Evolutionary conservation across 1,140 invertebrate species (phyloP).

Genomic region (Dufourea novaeangliae): DNA sequence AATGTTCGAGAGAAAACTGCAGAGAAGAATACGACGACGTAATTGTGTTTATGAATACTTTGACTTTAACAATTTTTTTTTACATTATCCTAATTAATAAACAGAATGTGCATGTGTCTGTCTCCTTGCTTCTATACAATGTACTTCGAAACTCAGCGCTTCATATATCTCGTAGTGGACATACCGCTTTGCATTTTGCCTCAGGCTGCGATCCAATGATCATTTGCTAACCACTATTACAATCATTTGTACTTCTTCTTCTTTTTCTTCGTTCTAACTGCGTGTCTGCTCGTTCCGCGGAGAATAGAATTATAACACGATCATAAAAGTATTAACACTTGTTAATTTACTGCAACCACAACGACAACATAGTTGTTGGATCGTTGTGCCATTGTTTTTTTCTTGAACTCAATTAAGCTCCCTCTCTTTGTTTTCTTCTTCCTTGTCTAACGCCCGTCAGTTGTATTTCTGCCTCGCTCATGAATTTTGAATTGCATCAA

Average conservation of each 20-base stretch:
- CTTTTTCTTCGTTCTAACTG: conserved; percentile 33
- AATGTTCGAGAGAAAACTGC: conserved; percentile 56
- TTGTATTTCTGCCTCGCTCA: conserved; percentile 53
- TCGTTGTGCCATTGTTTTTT: conserved; percentile 50
- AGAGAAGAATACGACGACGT: conserved; percentile 58
- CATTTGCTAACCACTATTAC: conserved; percentile 14
- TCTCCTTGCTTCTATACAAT: conserved; percentile 76
- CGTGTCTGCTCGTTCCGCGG: conserved; percentile 1
- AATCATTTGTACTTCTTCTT: conserved; percentile 21
- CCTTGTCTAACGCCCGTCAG: conserved; percentile 46
- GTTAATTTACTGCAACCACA: conserved; percentile 80
- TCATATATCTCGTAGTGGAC: conserved; percentile 58
- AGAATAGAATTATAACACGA: conserved; percentile 9
- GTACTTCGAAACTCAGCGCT: conserved; percentile 70
- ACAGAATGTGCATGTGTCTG: conserved; percentile 82
- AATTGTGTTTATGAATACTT: conserved; percentile 68
- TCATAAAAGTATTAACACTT: conserved; percentile 67
- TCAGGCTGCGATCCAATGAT: conserved; percentile 59
- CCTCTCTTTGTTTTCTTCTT: conserved; percentile 45
- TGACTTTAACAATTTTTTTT: conserved; percentile 76
- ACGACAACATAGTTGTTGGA: conserved; percentile 63
- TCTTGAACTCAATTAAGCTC: conserved; percentile 48
- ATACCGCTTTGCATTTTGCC: conserved; percentile 67
- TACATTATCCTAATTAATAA: conserved; percentile 81
- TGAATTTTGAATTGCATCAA: not conserved